Conservation (phyloP, 2,113 vertebrate genomes). For the Zootoca vivipara region DNA sequence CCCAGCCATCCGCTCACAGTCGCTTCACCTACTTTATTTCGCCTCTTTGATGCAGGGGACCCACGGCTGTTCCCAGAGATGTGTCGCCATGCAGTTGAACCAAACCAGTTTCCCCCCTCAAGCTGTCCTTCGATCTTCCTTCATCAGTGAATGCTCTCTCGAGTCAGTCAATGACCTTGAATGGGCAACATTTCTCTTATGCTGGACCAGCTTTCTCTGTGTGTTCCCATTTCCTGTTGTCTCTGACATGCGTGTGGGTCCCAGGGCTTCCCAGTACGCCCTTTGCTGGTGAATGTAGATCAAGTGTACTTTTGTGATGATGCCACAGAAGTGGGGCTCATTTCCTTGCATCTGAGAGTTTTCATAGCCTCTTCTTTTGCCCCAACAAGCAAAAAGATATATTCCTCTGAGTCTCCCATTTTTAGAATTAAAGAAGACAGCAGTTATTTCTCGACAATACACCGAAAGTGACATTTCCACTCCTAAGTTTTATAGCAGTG, state of each 20-base stretch:
- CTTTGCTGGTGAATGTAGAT: conserved; percentile 13
- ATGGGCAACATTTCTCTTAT: neutral
- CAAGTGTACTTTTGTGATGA: conserved; percentile 27
- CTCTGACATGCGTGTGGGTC: neutral
- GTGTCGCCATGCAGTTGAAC: neutral
- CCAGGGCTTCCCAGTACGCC: neutral
- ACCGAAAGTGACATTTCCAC: neutral
- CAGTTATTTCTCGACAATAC: neutral
- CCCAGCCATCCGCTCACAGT: neutral
- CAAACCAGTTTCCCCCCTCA: neutral
- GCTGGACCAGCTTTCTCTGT: conserved; percentile 1
- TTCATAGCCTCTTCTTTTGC: conserved; percentile 6
- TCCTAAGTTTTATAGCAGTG: neutral
- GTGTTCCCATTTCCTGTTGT: conserved; percentile 7
- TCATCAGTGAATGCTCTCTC: neutral
- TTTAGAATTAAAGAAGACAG: neutral
- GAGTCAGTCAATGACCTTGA: conserved; percentile 12
- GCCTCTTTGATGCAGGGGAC: neutral
- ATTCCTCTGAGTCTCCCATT: neutral
- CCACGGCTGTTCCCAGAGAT: neutral
- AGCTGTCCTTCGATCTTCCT: neutral
- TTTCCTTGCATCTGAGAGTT: neutral
- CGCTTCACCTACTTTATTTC: neutral
- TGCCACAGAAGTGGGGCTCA: conserved; percentile 16
- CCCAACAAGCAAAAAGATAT: neutral